Conservation (phyloP, 1,140 invertebrate genomes). For the Oscheius sp. region DNA sequence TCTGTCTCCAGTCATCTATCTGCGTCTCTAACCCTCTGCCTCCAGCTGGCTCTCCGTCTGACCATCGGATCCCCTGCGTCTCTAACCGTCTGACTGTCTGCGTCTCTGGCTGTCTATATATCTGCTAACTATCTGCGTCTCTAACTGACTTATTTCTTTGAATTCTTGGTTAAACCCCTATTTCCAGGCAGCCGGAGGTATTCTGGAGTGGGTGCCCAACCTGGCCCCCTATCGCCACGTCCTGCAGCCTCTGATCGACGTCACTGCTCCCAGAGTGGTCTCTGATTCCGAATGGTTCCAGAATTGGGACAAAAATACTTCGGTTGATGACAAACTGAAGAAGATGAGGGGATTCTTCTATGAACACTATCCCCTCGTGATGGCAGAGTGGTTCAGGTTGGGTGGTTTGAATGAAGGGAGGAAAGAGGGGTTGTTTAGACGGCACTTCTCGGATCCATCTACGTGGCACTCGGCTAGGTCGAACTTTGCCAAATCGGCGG, state of each 20-base stretch:
- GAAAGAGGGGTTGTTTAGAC: slow-evolving; percentile 31
- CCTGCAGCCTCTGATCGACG: slow-evolving; percentile 74
- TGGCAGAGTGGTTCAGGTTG: slow-evolving; percentile 69
- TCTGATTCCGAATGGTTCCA: slow-evolving; percentile 22
- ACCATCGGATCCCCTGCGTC: too few species aligned
- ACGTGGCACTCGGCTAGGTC: slow-evolving; percentile 71
- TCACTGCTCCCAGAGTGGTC: slow-evolving; percentile 61
- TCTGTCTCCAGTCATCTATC: too few species aligned
- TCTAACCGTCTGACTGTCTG: too few species aligned
- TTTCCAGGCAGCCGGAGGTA: slow-evolving; percentile 85
- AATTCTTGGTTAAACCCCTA: slow-evolving; percentile 66
- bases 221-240: slow-evolving; percentile 74
- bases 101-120: too few species aligned
- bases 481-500: slow-evolving; percentile 82
- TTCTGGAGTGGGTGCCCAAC: slow-evolving; percentile 92
- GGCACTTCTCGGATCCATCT: slow-evolving; percentile 50
- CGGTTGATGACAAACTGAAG: slow-evolving; percentile 23
- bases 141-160: neutral
- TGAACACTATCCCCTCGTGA: slow-evolving; percentile 44
- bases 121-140: too few species aligned
- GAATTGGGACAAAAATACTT: slow-evolving; percentile 9
- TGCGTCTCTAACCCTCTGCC: neutral
- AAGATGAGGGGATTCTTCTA: slow-evolving; percentile 17
- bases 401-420: neutral
- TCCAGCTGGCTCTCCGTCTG: too few species aligned